Conservation (phyloP, 2,888 invertebrate species). For the Caradrina clavipalpis region DNA sequence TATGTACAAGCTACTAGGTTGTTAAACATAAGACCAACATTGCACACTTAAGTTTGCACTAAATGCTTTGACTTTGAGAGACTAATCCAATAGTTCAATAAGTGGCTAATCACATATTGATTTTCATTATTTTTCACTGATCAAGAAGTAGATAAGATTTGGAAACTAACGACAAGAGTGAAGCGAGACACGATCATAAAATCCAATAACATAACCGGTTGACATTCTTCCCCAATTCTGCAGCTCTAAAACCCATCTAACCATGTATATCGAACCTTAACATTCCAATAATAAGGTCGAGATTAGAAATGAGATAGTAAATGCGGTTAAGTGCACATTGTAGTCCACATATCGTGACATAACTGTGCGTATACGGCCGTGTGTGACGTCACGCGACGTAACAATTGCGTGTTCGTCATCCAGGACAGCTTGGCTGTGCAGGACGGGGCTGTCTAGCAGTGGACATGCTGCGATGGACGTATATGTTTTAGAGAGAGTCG, state of each 20-base stretch:
- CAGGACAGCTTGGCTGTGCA: conserved; percentile 8
- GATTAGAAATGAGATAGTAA: conserved; percentile 9
- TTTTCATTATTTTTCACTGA: too few species aligned
- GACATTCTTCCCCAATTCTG: conserved; percentile 25
- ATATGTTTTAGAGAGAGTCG: neutral
- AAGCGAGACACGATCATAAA: too few species aligned
- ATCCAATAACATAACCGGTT: neutral
- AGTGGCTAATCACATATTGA: too few species aligned
- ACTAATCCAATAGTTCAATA: too few species aligned
- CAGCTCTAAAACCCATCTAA: neutral
- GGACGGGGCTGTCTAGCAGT: conserved; percentile 41
- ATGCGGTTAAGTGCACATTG: conserved; percentile 36
- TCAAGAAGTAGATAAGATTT: too few species aligned
- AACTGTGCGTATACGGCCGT: conserved; percentile 51
- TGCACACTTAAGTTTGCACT: too few species aligned
- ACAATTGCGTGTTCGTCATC: conserved; percentile 47
- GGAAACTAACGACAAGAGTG: too few species aligned
- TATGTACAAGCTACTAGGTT: too few species aligned
- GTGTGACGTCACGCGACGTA: conserved; percentile 52
- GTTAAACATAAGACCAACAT: too few species aligned
- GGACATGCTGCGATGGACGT: conserved; percentile 5
- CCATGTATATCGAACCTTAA: conserved; percentile 6
- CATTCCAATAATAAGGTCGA: neutral
- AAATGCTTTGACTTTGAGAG: too few species aligned
- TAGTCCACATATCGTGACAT: conserved; percentile 61